Conservation (phyloP, 1,140 invertebrate genomes). For the Stegodyphus dumicola region DNA sequence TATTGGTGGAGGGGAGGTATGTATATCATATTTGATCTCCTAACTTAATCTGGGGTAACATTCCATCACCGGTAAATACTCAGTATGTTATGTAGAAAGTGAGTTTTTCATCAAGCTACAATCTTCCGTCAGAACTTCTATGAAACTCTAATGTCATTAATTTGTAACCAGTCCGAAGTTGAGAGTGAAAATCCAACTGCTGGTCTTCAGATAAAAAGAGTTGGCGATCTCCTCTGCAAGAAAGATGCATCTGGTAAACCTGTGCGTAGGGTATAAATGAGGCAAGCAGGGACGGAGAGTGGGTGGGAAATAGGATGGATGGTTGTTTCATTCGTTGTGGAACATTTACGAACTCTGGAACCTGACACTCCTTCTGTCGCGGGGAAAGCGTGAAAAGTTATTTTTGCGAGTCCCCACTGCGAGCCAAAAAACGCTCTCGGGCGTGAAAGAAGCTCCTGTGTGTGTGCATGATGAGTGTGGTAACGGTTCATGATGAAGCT, state of each 20-base stretch:
- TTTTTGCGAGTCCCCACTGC: constrained; percentile 30
- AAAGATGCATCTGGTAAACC: background rate
- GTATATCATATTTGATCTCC: no score
- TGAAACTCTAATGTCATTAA: no score
- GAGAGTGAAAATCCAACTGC: no score
- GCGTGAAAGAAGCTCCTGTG: constrained; percentile 18
- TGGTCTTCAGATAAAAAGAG: no score
- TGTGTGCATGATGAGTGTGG: constrained; percentile 26
- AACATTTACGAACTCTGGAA: constrained; percentile 47
- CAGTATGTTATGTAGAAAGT: no score
- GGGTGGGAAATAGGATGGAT: background rate
- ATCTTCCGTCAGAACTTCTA: no score
- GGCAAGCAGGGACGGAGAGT: background rate
- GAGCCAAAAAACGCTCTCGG: constrained; percentile 26
- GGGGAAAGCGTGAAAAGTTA: constrained; percentile 59
- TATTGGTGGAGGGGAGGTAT: no score
- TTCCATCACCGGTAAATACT: no score
- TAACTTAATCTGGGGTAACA: no score
- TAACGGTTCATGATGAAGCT: constrained; percentile 57
- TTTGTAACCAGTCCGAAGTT: no score
- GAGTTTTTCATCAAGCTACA: no score
- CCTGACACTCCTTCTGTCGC: constrained; percentile 24
- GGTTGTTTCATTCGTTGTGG: constrained; percentile 50
- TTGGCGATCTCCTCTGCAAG: no score
- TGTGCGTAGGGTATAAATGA: background rate